Evolutionary conservation across 2,113 vertebrate species (phyloP), one percentile per base, ranked within the genome.

Genomic region (Alectura lathami): DNA sequence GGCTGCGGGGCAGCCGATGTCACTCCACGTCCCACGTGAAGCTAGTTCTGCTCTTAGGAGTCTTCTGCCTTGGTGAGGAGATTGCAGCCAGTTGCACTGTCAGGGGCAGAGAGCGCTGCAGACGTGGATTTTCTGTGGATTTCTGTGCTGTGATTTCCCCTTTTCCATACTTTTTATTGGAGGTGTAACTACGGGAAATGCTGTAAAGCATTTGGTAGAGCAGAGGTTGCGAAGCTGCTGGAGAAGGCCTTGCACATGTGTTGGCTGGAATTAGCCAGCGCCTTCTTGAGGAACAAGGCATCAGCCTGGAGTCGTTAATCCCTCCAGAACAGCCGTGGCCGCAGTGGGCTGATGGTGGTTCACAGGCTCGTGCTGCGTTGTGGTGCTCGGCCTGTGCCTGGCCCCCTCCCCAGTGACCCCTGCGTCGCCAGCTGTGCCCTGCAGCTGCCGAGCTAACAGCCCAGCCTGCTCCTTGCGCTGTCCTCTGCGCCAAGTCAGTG

Each of bases 151-250:
- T 10, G 50, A 14, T 78, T 66, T 50, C 32, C 3, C 53, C 36
- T 54, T 70, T 66, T 11, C 4, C 17, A 6, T 27, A 5, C 3
- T 11, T 57, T 67, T 82, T 10, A 15, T 14, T 68, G 10, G 17
- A 45, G 40, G 15, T 9, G 4, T 14, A 23, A 8, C 42, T 20
- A 43, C 16, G 53, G 82, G 70, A 79, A n/a, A 22, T 14, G 24
- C 67, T 3, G 1, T 42, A 23, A 14, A 63, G 5, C 20, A 0
- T 5, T 11, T 2, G 9, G 24, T 17, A n/a, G n/a, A n/a, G n/a
- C n/a, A n/a, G n/a, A n/a, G n/a, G n/a, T n/a, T n/a, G n/a, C n/a
- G 15, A 32, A 70, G 88, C 47, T 67, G 2, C 43, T 70, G 24
- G 43, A 32, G 56, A 16, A 32, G 43, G 48, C 85, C 76, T 27